Evolutionary conservation across 30 jellyfish, hydroid and myxozoan species (phyloP).

Genomic region (Hydra vulgaris): DNA sequence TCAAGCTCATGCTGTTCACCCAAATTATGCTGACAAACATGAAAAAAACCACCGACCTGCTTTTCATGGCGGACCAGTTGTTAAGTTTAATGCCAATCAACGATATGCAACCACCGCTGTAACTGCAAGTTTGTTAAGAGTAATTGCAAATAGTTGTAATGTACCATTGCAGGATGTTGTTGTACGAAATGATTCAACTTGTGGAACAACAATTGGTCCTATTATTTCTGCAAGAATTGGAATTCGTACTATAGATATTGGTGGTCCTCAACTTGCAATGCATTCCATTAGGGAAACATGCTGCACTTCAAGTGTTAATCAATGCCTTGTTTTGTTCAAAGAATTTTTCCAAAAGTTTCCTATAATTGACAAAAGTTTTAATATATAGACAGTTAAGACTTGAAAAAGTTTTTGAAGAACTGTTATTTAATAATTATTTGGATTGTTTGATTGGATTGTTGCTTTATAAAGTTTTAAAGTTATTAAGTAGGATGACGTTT

Average conservation of each 20-base stretch:
- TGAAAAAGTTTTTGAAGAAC: no score
- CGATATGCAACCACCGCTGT: conserved; percentile 84
- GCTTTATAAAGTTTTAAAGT: background rate
- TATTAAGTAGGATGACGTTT: background rate
- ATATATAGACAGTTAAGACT: no score
- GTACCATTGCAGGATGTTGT: conserved; percentile 77
- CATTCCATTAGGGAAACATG: conserved; percentile 94
- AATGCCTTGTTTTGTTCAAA: conserved; percentile 41
- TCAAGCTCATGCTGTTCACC: conserved; percentile 98
- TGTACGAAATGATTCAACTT: conserved; percentile 82
- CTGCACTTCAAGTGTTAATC: conserved; percentile 80
- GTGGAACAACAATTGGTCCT: conserved; percentile 97
- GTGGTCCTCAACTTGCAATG: conserved; percentile 89
- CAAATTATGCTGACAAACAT: conserved; percentile 77
- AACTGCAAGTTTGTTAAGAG: conserved; percentile 62
- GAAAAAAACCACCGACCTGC: conserved; percentile 71
- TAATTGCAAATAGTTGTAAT: conserved; percentile 52
- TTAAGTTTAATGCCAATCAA: conserved; percentile 61
- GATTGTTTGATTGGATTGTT: background rate
- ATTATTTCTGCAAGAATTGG: conserved; percentile 78
- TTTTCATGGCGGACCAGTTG: conserved; percentile 71
- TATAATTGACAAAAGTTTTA: conserved; percentile 9
- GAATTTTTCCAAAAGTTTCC: conserved; percentile 61
- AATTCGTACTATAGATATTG: conserved; percentile 74
- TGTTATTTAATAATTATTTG: no score